Evolutionary conservation across 2,797 vertebrate species (phyloP).

Genomic region (Cyclura pinguis): DNA sequence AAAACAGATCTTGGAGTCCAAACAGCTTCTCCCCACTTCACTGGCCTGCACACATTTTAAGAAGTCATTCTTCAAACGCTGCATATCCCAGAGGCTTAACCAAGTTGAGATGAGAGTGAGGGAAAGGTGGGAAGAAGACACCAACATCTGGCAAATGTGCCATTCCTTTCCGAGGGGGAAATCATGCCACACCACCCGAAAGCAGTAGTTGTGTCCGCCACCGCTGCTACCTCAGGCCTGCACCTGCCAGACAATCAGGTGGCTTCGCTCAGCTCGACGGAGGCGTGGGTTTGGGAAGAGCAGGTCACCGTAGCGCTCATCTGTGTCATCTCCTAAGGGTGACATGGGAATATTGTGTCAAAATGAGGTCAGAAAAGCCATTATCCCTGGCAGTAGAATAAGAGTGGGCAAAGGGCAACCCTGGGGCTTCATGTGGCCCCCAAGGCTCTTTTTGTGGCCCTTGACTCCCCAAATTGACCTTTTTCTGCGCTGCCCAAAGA

Average conservation of each 20-base stretch:
- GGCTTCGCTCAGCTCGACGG: conserved; percentile 86
- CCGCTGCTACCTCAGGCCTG: conserved; percentile 29
- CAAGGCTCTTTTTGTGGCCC: no score
- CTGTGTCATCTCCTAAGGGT: conserved; percentile 77
- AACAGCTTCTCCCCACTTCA: background rate
- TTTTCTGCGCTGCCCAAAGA: no score
- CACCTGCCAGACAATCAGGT: conserved; percentile 88
- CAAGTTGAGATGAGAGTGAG: background rate
- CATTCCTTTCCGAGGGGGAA: background rate
- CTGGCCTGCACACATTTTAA: background rate
- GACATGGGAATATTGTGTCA: background rate
- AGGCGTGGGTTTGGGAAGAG: conserved; percentile 64
- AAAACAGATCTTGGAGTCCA: background rate
- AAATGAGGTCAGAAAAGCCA: background rate
- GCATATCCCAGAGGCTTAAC: background rate
- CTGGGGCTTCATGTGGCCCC: no score
- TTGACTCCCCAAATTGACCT: no score
- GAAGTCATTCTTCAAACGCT: background rate
- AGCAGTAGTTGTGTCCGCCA: background rate
- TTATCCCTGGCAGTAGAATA: background rate
- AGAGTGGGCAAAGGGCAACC: no score
- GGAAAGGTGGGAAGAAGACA: background rate
- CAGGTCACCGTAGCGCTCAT: conserved; percentile 63
- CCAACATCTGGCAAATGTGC: background rate
- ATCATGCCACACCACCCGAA: background rate